Percentiles rank a stretch among this genome's conserved stretches.
Conservation (phyloP, 2,797 vertebrate genomes). For the Microctenopoma stevenorrisi region DNA sequence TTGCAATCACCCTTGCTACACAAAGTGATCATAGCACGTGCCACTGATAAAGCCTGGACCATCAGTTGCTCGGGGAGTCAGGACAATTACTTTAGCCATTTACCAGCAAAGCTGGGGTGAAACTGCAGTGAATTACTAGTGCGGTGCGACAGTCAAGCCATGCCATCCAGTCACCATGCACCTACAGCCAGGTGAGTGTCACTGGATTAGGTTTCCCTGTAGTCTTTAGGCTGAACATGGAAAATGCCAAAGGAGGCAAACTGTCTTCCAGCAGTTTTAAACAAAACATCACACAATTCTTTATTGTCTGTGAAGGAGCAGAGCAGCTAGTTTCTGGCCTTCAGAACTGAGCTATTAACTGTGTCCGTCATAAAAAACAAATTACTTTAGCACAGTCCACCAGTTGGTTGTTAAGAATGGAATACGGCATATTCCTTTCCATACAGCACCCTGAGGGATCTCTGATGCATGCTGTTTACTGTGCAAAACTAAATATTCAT, state of each 20-base stretch:
- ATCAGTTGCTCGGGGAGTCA: constrained; percentile 12
- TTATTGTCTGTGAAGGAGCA: constrained; percentile 48
- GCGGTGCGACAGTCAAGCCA: constrained; percentile 34
- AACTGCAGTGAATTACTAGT: constrained; percentile 45
- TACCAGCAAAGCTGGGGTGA: constrained; percentile 24
- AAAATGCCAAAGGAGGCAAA: constrained; percentile 62
- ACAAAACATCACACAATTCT: constrained; percentile 53
- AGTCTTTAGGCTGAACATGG: constrained; percentile 39
- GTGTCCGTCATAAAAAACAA: constrained; percentile 47
- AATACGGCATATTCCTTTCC: constrained; percentile 3
- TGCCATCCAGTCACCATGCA: constrained; percentile 49
- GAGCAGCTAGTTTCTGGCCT: constrained; percentile 27
- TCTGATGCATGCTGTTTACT: neutral
- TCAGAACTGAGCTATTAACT: constrained; percentile 52
- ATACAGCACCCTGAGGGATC: constrained; percentile 6
- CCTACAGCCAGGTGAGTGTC: constrained; percentile 50
- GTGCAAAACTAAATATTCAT: too few relatives aligned
- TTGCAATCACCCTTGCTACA: constrained; percentile 47
- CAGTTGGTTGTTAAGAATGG: constrained; percentile 15
- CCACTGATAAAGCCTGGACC: constrained; percentile 51
- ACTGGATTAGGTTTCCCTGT: constrained; percentile 63
- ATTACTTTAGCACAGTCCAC: constrained; percentile 37
- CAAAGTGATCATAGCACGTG: constrained; percentile 57
- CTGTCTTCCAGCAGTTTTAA: constrained; percentile 45
- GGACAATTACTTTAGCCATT: constrained; percentile 58